Percentiles rank a stretch among this genome's conserved stretches.
These are phyloP conservation scores for Euzetes globulus DNA, from an alignment of 2,888 invertebrate genomes.

Conservation along the genomic window DNA sequence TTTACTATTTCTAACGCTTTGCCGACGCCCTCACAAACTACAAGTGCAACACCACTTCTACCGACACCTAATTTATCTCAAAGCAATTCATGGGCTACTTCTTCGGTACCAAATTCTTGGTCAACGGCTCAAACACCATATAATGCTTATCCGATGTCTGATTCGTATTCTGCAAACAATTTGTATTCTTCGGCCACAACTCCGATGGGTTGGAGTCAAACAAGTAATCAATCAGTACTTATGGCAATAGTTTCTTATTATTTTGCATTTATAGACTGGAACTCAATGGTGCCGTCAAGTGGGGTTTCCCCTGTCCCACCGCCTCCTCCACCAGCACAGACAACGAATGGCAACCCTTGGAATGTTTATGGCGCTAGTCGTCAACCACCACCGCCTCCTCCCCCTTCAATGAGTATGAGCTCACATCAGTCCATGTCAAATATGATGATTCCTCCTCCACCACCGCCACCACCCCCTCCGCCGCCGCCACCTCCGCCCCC, in stretches of 20 bases:
- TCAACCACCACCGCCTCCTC: slow-evolving; percentile 46
- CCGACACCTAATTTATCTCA: slow-evolving; percentile 15
- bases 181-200: not conserved
- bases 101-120: not conserved
- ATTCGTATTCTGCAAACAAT: slow-evolving; percentile 30
- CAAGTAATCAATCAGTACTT: no score
- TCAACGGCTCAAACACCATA: not conserved
- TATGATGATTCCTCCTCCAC: slow-evolving; percentile 40
- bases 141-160: slow-evolving; percentile 14
- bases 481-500: slow-evolving; percentile 21
- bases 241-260: no score
- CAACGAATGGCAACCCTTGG: slow-evolving; percentile 29
- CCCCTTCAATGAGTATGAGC: slow-evolving; percentile 44
- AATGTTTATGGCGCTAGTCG: not conserved
- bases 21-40: slow-evolving; percentile 37
- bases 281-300: slow-evolving; percentile 8
- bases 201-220: not conserved
- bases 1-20: slow-evolving; percentile 42
- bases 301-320: slow-evolving; percentile 29
- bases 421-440: slow-evolving; percentile 35
- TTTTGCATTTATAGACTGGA: not conserved
- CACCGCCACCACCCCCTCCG: slow-evolving; percentile 40
- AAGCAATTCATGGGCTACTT: not conserved
- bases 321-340: slow-evolving; percentile 37
- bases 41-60: not conserved